Evolutionary conservation across 2,797 vertebrate species (phyloP).

Genomic region (Ambastaia sidthimunki): DNA sequence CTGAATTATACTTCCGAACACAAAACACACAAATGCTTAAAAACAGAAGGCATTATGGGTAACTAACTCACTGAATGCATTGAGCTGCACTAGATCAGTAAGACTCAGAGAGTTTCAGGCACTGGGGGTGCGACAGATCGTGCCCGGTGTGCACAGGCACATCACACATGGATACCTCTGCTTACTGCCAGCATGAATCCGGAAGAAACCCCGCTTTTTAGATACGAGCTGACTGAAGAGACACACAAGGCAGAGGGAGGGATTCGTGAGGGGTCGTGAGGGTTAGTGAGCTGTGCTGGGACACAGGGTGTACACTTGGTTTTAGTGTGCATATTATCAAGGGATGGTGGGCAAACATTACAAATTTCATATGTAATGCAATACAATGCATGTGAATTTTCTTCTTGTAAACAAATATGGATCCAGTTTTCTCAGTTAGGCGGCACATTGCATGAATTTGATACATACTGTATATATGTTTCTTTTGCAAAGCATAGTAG

Average conservation of each 20-base stretch:
- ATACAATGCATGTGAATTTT: background rate
- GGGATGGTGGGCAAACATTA: background rate
- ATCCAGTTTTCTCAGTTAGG: no score
- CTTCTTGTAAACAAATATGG: background rate
- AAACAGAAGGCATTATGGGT: background rate
- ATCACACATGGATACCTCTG: conserved; percentile 88
- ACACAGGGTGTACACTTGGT: conserved; percentile 26
- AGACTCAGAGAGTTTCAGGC: conserved; percentile 66
- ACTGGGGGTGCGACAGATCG: conserved; percentile 60
- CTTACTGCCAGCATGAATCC: conserved; percentile 95
- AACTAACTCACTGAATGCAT: background rate
- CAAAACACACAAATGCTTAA: background rate
- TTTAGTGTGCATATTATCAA: conserved; percentile 38
- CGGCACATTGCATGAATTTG: no score
- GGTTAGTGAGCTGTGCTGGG: conserved; percentile 51
- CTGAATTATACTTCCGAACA: background rate
- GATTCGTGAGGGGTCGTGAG: conserved; percentile 69
- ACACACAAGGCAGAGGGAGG: conserved; percentile 80
- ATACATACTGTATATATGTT: no score
- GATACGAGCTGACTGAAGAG: conserved; percentile 87
- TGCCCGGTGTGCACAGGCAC: conserved; percentile 77
- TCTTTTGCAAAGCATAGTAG: background rate
- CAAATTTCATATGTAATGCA: no score
- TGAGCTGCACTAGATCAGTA: conserved; percentile 64
- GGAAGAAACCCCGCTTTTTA: conserved; percentile 98